Percentiles rank a stretch among this genome's conserved stretches.
These are phyloP conservation scores for Odontothrips loti DNA, from an alignment of 2,888 invertebrate species.

Conservation along the genomic window DNA sequence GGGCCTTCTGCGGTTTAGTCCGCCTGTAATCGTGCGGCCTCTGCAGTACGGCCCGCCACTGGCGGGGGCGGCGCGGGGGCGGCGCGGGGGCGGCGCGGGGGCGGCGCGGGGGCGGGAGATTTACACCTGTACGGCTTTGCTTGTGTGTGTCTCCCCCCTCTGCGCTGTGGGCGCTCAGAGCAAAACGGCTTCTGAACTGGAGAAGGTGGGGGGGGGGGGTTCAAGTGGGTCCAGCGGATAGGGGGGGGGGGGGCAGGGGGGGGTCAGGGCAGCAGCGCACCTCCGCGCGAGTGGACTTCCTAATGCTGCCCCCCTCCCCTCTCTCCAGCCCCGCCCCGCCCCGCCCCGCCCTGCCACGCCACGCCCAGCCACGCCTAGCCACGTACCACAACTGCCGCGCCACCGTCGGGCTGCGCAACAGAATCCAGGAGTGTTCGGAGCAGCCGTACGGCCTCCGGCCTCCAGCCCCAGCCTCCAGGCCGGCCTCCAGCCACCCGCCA, in stretches of 20 bases:
- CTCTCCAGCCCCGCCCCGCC: too few relatives aligned
- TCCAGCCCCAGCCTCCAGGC: too few relatives aligned
- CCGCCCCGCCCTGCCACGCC: too few relatives aligned
- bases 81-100: not conserved
- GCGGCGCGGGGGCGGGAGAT: not conserved
- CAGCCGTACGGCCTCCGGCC: too few relatives aligned
- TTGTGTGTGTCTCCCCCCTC: not conserved
- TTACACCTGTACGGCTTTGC: not conserved
- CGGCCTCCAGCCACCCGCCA: too few relatives aligned
- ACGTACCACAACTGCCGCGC: too few relatives aligned
- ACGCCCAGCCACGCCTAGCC: too few relatives aligned
- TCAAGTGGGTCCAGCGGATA: not conserved
- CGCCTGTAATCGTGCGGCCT: too few relatives aligned
- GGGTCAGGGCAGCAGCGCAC: not conserved
- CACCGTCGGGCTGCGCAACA: too few relatives aligned
- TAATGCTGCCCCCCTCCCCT: not conserved
- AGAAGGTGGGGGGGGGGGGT: not conserved
- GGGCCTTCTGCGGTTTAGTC: too few relatives aligned
- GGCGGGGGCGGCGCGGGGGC: not conserved
- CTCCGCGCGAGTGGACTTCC: not conserved
- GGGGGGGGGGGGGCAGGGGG: conserved; percentile 8
- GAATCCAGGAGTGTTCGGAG: too few relatives aligned
- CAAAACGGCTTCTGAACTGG: not conserved
- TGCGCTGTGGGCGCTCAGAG: not conserved
- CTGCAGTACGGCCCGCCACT: too few relatives aligned